Evolutionary conservation across 2,888 invertebrate genomes (phyloP).

Genomic region (Sympetrum striolatum): DNA sequence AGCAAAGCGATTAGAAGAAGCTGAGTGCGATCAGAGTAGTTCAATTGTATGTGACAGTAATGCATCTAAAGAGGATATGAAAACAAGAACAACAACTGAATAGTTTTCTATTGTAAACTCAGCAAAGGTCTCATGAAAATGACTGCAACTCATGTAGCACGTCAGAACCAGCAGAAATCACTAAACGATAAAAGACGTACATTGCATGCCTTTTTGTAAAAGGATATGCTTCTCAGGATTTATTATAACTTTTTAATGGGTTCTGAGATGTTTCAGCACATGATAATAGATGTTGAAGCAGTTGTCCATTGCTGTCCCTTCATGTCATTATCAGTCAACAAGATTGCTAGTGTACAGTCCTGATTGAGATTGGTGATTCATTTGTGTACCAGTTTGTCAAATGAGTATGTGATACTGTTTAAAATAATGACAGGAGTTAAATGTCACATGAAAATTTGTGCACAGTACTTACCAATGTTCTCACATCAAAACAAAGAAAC

Average conservation of each 20-base stretch:
- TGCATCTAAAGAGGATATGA: neutral
- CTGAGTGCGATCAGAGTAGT: neutral
- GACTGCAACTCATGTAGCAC: neutral
- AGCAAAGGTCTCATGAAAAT: neutral
- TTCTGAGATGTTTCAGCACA: constrained; percentile 36
- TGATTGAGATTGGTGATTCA: constrained; percentile 25
- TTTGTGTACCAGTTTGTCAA: neutral
- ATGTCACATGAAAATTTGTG: constrained; percentile 1
- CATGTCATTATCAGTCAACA: neutral
- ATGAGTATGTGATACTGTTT: neutral
- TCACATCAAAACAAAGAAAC: constrained; percentile 19
- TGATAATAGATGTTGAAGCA: neutral
- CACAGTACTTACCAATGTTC: constrained; percentile 35
- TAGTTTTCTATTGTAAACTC: neutral
- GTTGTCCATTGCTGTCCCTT: neutral
- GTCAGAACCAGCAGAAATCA: neutral
- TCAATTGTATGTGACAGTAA: neutral
- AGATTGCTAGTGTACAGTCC: constrained; percentile 7
- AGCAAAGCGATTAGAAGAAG: neutral
- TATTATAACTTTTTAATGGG: neutral
- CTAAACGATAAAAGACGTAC: constrained; percentile 6
- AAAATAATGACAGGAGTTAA: constrained; percentile 1
- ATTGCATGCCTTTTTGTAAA: constrained; percentile 3
- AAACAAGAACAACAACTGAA: constrained; percentile 1
- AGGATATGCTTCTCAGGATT: constrained; percentile 40